Conservation (phyloP, 2,797 vertebrate genomes). For the Pachyuromys duprasi region DNA sequence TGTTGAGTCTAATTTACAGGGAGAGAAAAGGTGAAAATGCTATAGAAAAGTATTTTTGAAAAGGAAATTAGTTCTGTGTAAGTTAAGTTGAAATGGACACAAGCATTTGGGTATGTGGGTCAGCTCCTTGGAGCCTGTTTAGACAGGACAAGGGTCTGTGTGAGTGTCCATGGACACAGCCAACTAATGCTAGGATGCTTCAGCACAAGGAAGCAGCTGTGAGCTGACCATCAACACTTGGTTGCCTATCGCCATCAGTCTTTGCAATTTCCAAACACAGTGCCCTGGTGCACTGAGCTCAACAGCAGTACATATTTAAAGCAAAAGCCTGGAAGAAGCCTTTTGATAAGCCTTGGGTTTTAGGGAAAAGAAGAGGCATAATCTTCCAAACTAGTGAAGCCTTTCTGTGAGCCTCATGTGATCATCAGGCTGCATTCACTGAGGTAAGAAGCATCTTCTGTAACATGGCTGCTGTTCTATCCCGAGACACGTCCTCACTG, state of each 20-base stretch:
- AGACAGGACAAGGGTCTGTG: background rate
- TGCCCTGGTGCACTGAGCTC: background rate
- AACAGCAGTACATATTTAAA: background rate
- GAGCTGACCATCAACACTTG: background rate
- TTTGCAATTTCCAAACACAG: background rate
- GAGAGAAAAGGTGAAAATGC: background rate
- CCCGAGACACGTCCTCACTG: slow-evolving; percentile 28
- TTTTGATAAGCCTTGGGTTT: background rate
- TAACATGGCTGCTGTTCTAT: background rate
- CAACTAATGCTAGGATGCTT: rapidly evolving
- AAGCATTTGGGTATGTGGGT: background rate
- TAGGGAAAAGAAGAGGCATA: background rate
- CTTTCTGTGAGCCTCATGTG: background rate
- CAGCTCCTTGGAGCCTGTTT: background rate
- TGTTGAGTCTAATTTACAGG: background rate
- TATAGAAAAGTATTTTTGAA: background rate
- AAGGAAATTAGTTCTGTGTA: background rate
- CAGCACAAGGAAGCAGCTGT: too few species aligned
- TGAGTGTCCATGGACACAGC: background rate
- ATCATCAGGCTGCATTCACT: background rate
- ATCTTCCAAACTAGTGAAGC: background rate
- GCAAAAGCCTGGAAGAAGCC: background rate
- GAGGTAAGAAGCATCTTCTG: slow-evolving; percentile 51
- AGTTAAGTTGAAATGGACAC: background rate
- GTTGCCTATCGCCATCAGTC: background rate